Evolutionary conservation across 2,888 invertebrate genomes (phyloP), one percentile per base, ranked within the genome.

Genomic region (Heliconius aoede): DNA sequence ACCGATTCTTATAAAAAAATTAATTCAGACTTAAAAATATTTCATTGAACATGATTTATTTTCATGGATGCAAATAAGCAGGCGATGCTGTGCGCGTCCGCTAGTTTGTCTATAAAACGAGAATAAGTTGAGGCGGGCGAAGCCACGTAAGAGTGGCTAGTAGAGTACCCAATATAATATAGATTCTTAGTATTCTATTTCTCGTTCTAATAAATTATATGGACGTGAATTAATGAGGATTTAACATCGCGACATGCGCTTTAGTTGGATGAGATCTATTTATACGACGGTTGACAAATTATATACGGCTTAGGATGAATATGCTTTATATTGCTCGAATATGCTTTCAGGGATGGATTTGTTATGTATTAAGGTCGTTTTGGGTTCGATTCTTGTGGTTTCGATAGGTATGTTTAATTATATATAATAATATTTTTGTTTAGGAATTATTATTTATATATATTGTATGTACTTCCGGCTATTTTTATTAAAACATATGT

Each of bases 171-270:
- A 58, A 65, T 71, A 58, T 58, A 60, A 60, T 72, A 72, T 26
- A 60, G 24, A 24, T 82, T 83, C 82, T 78, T 75, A 77, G 83
- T 83, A 84, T 78, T 84, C 85, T 86, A 86, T 86, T 86, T 83
- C 79, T 74, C 46, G 55, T 72, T 15, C 83, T 82, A 82, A 90
- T 91, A 89, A 89, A 91, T 90, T 90, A 92, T 83, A 84, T 84
- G 81, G 92, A 91, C 92, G 82, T 76, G 84, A 86, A 93, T 90
- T 90, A 90, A 93, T 93, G 87, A 85, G 87, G 85, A 88, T 91
- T 91, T 92, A 91, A 92, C 89, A 87, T 89, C 87, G 84, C 84
- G 88, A 89, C 89, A 87, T 81, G 82, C 71, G 30, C 68, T 74
- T 72, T 77, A 60, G 58, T 72, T 69, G 36, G 72, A 40, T 26